A percentile compares a stretch with the other conserved stretches of the same genome.
These are phyloP conservation scores for Calameuta filiformis DNA, from an alignment of 2,888 invertebrate genomes.

Conservation along the genomic window DNA sequence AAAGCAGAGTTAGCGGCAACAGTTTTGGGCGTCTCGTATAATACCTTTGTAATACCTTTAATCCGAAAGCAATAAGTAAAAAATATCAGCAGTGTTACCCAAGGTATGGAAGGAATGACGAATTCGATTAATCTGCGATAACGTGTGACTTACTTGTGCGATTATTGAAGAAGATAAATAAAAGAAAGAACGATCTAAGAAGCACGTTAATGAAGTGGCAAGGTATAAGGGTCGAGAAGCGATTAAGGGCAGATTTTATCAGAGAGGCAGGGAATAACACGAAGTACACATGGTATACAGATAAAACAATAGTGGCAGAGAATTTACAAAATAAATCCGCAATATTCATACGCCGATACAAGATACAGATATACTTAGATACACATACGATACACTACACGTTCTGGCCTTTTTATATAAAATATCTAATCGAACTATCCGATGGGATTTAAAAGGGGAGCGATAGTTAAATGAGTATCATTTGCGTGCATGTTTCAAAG, in stretches of 20 bases:
- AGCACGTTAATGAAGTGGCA: neutral
- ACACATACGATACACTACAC: conserved; percentile 2
- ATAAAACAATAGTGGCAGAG: neutral
- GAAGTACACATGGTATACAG: neutral
- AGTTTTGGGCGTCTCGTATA: neutral
- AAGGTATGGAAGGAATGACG: neutral
- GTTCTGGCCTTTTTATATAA: conserved; percentile 25
- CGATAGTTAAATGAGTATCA: neutral
- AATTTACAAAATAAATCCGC: neutral
- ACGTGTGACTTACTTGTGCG: neutral
- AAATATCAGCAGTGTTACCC: neutral
- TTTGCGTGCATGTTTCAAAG: neutral
- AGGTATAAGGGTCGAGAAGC: neutral
- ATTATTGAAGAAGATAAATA: neutral
- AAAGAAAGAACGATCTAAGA: neutral
- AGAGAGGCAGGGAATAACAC: neutral
- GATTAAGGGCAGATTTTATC: neutral
- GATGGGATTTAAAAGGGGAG: neutral
- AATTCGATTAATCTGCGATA: neutral
- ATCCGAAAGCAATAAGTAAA: neutral
- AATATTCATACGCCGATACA: neutral
- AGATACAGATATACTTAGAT: neutral
- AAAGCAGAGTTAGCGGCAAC: neutral
- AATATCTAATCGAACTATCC: neutral
- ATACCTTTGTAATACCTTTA: neutral